These are phyloP conservation scores for Cavia porcellus DNA, from an alignment of 2,113 vertebrate species.

Conservation along the genomic window DNA sequence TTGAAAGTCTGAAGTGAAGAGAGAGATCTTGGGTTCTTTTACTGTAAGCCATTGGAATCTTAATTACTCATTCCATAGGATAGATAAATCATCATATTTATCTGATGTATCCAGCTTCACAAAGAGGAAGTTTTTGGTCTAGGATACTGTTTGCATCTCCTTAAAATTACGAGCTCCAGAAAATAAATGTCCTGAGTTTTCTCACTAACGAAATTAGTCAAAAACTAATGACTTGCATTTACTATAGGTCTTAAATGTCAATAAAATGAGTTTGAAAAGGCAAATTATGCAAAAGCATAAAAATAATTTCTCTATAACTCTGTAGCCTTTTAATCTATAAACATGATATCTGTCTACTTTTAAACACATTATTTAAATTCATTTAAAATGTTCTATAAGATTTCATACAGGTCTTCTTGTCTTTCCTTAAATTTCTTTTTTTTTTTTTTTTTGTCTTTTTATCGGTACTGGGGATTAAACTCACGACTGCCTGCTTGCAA, in stretches of 20 bases:
- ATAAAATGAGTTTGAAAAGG: constrained; percentile 6
- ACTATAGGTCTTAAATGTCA: not conserved
- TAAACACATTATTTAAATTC: constrained; percentile 56
- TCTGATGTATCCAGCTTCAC: not conserved
- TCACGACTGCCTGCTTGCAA: too few relatives aligned
- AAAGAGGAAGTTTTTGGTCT: not conserved
- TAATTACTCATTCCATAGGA: not conserved
- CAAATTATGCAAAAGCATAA: not conserved
- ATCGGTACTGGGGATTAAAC: too few relatives aligned
- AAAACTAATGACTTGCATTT: constrained; percentile 41
- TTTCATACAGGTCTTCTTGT: not conserved
- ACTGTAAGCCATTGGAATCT: not conserved
- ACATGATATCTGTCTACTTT: not conserved
- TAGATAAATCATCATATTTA: not conserved
- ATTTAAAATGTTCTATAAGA: constrained; percentile 31
- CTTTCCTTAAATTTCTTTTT: too few relatives aligned
- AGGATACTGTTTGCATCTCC: not conserved
- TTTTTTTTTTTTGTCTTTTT: too few relatives aligned
- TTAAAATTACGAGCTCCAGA: not conserved
- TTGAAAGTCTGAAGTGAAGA: constrained; percentile 15
- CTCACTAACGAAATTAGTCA: not conserved
- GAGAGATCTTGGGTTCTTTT: not conserved
- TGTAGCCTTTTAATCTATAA: not conserved
- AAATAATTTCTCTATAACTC: not conserved
- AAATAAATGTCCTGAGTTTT: constrained; percentile 6